These are phyloP conservation scores for Todiramphus saurophagus DNA, from an alignment of 2,113 vertebrate species.

Conservation along the genomic window DNA sequence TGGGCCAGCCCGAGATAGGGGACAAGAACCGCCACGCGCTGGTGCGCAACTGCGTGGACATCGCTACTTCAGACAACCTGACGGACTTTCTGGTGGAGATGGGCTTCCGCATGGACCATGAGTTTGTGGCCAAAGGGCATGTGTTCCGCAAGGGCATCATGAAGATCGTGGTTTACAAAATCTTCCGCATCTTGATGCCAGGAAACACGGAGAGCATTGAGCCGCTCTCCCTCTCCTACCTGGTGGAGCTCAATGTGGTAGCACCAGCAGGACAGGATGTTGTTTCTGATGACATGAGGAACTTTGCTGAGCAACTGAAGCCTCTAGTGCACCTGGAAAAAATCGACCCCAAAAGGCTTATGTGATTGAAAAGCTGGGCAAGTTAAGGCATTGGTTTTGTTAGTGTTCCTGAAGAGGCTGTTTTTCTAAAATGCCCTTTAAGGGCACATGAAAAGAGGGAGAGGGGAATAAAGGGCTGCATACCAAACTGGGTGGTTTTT, in stretches of 20 bases:
- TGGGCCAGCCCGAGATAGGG: conserved; percentile 95
- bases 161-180: conserved; percentile 94
- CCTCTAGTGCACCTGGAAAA: conserved; percentile 96
- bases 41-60: conserved; percentile 95
- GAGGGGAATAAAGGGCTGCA: neutral
- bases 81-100: conserved; percentile 95
- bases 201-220: conserved; percentile 94
- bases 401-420: neutral
- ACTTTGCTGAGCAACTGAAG: conserved; percentile 95
- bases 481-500: too few species aligned
- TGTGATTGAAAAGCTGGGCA: conserved; percentile 37
- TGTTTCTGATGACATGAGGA: conserved; percentile 93
- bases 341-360: conserved; percentile 93
- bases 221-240: conserved; percentile 90
- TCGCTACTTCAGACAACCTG: conserved; percentile 91
- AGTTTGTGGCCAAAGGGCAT: conserved; percentile 93
- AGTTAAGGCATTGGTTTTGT: neutral
- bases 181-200: conserved; percentile 90
- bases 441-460: neutral
- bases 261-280: conserved; percentile 76
- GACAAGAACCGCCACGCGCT: conserved; percentile 92
- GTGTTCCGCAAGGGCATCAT: conserved; percentile 93
- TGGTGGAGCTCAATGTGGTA: conserved; percentile 82
- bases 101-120: conserved; percentile 98
- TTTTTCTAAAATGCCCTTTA: neutral